Base-by-base conservation (phyloP, 2,888 invertebrate species). In the Nebria brevicollis region DNA sequence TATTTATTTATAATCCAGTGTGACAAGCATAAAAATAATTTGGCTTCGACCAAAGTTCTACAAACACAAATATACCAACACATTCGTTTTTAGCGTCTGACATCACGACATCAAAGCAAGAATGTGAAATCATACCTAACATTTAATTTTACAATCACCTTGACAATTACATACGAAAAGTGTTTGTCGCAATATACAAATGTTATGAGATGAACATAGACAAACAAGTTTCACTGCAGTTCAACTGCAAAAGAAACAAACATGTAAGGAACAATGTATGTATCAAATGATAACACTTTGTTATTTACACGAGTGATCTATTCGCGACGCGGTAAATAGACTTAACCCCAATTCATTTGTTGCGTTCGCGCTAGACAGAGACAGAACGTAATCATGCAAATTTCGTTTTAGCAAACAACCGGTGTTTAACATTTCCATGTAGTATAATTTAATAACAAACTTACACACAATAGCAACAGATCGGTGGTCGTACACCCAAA, bases 381-480 rank as follows among this genome's bases (percentile, higher is more conserved):
- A 54, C 54, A 8, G 54, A 34, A 66, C 66, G n/a, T 66, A 76
- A 76, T 65, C 76, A 76, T 76, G 76, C 76, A 76, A 76, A 76
- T 76, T 76, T 76, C 76, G 34, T 34, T 65, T 66, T 66, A 65
- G 66, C 66, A 65, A 76, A 76, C 75, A 75, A 65, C 64, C 65
- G 75, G 64, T 75, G 75, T 75, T 75, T 54, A 70, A 75, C 66
- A 76, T 66, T 66, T 76, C 66, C 66, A 26, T 41, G 66, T 66
- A 64, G 26, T 42, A 25, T 76, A 76, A 76, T 76, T 76, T 76
- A 76, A 76, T 76, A 76, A 76, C 76, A 76, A 76, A 76, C 66
- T 65, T 73, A 73, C 66, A 76, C 76, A 76, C 76, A 76, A 76
- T 34, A 34, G 76, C 8, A 73, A 8, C 25, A 74, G 74, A 43